A percentile compares a stretch with the other conserved stretches of the same genome.
Conservation (phyloP, 2,113 vertebrate species). For the Alethe diademata region DNA sequence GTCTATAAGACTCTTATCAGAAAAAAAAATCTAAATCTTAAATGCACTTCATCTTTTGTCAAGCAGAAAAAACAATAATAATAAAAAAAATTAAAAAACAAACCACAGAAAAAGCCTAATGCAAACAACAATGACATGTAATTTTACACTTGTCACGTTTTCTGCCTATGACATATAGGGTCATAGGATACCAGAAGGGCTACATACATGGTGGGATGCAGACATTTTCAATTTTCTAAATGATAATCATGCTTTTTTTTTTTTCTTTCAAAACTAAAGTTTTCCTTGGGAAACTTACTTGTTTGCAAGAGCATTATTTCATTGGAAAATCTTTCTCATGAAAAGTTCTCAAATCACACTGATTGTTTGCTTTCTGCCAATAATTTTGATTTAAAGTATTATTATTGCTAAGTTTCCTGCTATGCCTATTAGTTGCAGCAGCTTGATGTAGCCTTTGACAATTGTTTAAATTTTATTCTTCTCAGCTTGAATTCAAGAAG, state of each 20-base stretch:
- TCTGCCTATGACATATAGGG: not conserved
- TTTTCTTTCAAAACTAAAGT: not conserved
- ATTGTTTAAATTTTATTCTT: constrained; percentile 8
- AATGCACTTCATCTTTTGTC: not conserved
- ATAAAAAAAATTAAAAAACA: not conserved
- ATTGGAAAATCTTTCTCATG: not conserved
- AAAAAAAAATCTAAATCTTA: not conserved
- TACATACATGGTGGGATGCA: rapidly evolving
- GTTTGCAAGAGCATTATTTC: not conserved
- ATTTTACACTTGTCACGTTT: not conserved
- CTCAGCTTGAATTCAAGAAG: not conserved
- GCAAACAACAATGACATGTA: not conserved
- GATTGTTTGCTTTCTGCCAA: not conserved
- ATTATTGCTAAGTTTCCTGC: not conserved
- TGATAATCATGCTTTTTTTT: rapidly evolving
- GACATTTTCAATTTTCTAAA: not conserved
- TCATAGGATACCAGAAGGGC: not conserved
- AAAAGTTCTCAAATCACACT: not conserved
- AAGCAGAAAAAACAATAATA: not conserved
- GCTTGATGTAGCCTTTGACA: not conserved
- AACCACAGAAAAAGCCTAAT: not conserved
- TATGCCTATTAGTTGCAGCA: not conserved
- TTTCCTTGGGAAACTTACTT: not conserved
- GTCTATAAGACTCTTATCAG: not conserved
- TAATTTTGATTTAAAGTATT: not conserved